phyloP scores from a whole-genome alignment of 2,797 vertebrate genomes.

The Karalla daura region DNA sequence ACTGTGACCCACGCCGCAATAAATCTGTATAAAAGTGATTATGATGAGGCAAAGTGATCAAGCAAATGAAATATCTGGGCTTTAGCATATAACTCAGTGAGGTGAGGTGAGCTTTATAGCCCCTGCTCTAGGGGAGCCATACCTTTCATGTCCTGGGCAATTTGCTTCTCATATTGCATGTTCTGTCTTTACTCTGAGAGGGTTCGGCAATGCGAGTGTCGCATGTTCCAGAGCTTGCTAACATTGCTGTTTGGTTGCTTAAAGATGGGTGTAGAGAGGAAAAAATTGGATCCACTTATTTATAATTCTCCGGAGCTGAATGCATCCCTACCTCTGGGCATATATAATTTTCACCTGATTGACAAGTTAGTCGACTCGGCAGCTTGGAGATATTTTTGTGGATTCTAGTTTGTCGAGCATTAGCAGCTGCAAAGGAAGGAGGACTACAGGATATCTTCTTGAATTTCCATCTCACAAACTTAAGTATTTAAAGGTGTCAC shows the following conservation, averaged over 20 bases:
- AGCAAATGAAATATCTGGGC: constrained; percentile 84
- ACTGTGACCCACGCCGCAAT: constrained; percentile 76
- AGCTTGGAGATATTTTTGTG: constrained; percentile 8
- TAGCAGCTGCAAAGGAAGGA: not conserved
- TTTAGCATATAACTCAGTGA: constrained; percentile 79
- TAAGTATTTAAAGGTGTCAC: not conserved
- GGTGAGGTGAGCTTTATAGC: constrained; percentile 79
- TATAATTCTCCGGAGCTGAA: constrained; percentile 5
- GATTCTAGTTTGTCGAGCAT: not conserved
- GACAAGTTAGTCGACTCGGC: constrained; percentile 5
- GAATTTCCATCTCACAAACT: not conserved
- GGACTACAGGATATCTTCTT: not conserved
- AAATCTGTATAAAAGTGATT: constrained; percentile 82
- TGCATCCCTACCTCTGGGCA: not conserved
- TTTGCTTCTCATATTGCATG: constrained; percentile 75
- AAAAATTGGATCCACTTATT: constrained; percentile 24
- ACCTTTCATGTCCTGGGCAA: constrained; percentile 75
- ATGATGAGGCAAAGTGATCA: constrained; percentile 85
- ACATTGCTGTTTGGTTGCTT: constrained; percentile 43
- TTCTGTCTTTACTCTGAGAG: constrained; percentile 64
- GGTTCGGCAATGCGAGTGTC: constrained; percentile 33
- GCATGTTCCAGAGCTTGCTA: constrained; percentile 54
- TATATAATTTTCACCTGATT: constrained; percentile 18
- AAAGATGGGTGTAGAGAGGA: not conserved
- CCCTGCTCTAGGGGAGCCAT: constrained; percentile 69